Evolutionary conservation across 2,113 vertebrate species (phyloP).

Genomic region (Spea bombifrons): DNA sequence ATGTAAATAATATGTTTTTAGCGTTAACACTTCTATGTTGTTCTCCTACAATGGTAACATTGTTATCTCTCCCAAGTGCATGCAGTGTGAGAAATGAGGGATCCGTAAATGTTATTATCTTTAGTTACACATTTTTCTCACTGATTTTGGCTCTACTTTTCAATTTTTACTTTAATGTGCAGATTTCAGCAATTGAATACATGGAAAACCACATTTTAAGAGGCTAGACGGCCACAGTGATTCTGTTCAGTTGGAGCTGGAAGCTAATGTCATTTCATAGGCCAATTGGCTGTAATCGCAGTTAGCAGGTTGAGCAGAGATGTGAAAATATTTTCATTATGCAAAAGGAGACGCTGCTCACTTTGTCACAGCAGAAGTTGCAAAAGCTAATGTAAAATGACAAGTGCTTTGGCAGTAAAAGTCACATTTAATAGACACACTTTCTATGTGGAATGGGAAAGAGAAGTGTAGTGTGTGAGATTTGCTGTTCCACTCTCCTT

Average conservation of each 20-base stretch:
- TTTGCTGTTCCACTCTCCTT: slow-evolving; percentile 28
- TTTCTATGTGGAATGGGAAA: slow-evolving; percentile 58
- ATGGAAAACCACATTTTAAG: slow-evolving; percentile 44
- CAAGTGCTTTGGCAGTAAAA: slow-evolving; percentile 67
- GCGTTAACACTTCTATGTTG: too few relatives aligned
- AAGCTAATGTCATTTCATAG: slow-evolving; percentile 63
- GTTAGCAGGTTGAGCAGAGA: slow-evolving; percentile 67
- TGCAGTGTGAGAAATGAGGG: background rate
- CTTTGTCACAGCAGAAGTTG: slow-evolving; percentile 66
- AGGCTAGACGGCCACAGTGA: slow-evolving; percentile 55
- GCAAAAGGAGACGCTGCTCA: slow-evolving; percentile 63
- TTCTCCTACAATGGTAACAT: too few relatives aligned
- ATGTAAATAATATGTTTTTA: too few relatives aligned
- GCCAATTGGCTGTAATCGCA: slow-evolving; percentile 67
- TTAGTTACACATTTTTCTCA: background rate
- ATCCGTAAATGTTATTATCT: background rate
- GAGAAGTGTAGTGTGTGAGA: slow-evolving; percentile 40
- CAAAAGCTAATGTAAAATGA: slow-evolving; percentile 69
- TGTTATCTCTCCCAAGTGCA: too few relatives aligned
- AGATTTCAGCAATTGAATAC: slow-evolving; percentile 32
- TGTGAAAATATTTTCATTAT: slow-evolving; percentile 71
- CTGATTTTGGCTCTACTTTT: background rate
- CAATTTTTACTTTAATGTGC: slow-evolving; percentile 15
- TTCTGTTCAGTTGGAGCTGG: slow-evolving; percentile 52
- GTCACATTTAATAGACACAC: slow-evolving; percentile 61